These are phyloP conservation scores for Aphelenchoides bicaudatus DNA, from an alignment of 2,888 invertebrate genomes.

Conservation along the genomic window DNA sequence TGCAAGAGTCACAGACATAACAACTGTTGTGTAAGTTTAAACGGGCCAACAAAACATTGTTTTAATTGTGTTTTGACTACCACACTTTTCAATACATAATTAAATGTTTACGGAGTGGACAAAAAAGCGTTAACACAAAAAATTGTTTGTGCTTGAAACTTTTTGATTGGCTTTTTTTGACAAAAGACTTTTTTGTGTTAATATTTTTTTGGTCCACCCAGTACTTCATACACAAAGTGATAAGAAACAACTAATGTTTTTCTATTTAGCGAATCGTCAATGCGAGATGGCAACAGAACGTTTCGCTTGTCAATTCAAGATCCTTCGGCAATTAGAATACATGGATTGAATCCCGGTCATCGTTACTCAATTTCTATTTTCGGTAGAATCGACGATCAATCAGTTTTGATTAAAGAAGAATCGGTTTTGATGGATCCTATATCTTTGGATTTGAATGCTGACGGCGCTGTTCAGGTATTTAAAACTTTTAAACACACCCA, in stretches of 20 bases:
- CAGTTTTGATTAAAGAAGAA: slow-evolving; percentile 53
- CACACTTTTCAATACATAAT: too few species aligned
- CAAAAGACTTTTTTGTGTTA: too few species aligned
- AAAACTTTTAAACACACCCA: too few species aligned
- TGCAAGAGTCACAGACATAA: slow-evolving; percentile 53
- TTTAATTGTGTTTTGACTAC: slow-evolving; percentile 3
- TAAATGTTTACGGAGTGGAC: background rate
- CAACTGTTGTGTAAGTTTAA: slow-evolving; percentile 20
- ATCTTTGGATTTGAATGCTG: slow-evolving; percentile 5
- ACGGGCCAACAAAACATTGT: slow-evolving; percentile 7
- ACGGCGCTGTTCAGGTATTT: too few species aligned
- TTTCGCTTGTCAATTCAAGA: slow-evolving; percentile 48
- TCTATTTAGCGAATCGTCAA: slow-evolving; percentile 35
- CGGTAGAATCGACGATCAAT: slow-evolving; percentile 48
- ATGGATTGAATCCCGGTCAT: slow-evolving; percentile 52
- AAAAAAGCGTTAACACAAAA: background rate
- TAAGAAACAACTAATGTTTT: background rate
- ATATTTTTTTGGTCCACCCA: too few species aligned
- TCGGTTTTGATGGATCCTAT: slow-evolving; percentile 30
- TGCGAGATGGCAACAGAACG: slow-evolving; percentile 51
- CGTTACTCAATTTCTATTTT: slow-evolving; percentile 52
- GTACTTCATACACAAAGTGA: too few species aligned
- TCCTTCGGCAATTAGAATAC: slow-evolving; percentile 44
- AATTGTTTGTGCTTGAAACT: too few species aligned
- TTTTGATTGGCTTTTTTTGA: too few species aligned